Base-by-base conservation (phyloP, 2,888 invertebrate genomes). In the Nezara viridula region DNA sequence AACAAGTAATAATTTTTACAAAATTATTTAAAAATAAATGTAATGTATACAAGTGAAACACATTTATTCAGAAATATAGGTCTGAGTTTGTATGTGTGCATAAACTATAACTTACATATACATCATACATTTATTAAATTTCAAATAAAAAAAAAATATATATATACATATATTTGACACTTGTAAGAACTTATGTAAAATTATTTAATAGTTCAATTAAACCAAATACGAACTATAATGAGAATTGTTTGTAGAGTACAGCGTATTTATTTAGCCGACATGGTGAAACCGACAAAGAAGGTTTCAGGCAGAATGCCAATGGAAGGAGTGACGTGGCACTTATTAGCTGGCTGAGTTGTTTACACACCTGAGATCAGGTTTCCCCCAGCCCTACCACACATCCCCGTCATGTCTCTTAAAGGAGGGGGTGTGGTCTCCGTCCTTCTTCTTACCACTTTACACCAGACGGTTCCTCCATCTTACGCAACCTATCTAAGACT, bases 291-390 rank as follows among this genome's bases (percentile, higher is more conserved):
- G 32, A 19, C 19, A 19, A 32, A 37, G 66, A 66, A 66, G 66
- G 66, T 66, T 66, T 66, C 66, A 66, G 66, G 66, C 66, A 66
- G 32, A 66, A 66, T 32, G 66, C 66, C 66, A 66, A 66, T 32
- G 32, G 32, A 5, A 32, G 32, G 32, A 19, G 21, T 66, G 66
- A 66, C 32, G 66, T 66, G 66, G 66, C 66, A 32, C 52, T 66
- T 66, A 66, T 66, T 66, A 66, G 66, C 66, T 7, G 32, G 66
- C 32, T 19, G 27, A 19, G 66, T 66, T 66, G 66, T 66, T 66
- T 66, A 66, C 66, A 66, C 66, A 66, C 66, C 66, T 66, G 66
- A 19, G 6, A 2, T 32, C 66, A 66, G 5, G 66, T 66, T 66
- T 19, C 32, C 16, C 19, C 19, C 66, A 6, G 32, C 32, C 1